phyloP scores from a whole-genome alignment of 2,888 invertebrate species.

The Criorhina ranunculi region DNA sequence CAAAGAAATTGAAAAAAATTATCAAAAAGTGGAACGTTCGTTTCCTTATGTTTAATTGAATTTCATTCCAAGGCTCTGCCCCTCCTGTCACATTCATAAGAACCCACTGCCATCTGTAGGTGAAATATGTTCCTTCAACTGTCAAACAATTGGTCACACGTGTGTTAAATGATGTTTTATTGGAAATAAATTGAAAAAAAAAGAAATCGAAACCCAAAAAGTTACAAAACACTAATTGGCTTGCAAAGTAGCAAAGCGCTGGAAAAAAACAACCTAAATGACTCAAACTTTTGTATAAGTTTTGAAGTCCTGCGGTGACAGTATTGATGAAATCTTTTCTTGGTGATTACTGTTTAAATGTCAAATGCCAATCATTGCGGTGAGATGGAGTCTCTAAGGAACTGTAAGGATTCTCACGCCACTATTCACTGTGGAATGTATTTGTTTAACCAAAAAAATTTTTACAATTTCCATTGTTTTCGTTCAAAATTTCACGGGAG shows the following conservation, averaged over 20 bases:
- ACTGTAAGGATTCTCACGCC: not conserved
- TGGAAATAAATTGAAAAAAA: not conserved
- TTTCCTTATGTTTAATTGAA: conserved; percentile 22
- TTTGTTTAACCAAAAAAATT: not conserved
- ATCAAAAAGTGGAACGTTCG: not conserved
- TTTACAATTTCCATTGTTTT: not conserved
- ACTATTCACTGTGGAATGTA: not conserved
- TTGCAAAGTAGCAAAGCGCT: not conserved
- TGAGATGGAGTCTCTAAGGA: not conserved
- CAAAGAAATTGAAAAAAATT: conserved; percentile 17
- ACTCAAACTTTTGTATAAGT: not conserved
- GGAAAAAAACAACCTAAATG: too few relatives aligned
- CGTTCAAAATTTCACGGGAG: not conserved
- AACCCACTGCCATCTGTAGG: not conserved
- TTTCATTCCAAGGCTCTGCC: not conserved
- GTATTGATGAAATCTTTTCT: not conserved
- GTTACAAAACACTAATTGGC: not conserved
- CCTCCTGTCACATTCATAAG: too few relatives aligned
- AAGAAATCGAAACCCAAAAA: not conserved
- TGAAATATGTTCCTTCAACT: not conserved
- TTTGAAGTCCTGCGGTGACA: not conserved
- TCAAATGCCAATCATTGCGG: not conserved
- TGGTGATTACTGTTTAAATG: not conserved
- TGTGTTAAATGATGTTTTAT: not conserved
- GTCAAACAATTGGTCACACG: not conserved